Conservation (phyloP, 2,113 vertebrate species). For the Tringa solitaria region DNA sequence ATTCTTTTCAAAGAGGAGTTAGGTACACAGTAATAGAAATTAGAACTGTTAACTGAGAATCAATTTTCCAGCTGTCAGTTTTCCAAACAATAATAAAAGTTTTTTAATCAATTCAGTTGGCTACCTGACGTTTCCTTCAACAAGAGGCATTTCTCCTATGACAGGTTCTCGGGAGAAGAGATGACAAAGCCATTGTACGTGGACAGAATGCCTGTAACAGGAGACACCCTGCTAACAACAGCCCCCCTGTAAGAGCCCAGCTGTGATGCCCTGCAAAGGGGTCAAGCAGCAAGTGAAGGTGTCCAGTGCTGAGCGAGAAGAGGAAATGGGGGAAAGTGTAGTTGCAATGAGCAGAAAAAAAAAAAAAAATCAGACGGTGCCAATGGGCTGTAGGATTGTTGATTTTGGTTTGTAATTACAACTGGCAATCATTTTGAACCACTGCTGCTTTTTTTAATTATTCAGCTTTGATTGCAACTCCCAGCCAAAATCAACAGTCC, state of each 20-base stretch:
- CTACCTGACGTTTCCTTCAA: background rate
- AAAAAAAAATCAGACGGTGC: background rate
- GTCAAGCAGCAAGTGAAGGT: background rate
- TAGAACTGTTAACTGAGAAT: background rate
- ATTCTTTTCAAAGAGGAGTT: background rate
- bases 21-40: background rate
- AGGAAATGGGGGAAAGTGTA: background rate
- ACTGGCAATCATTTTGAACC: conserved; percentile 15
- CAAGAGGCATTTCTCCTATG: background rate
- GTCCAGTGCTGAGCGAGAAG: background rate
- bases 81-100: background rate
- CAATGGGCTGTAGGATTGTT: background rate
- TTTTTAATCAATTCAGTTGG: background rate
- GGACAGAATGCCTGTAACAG: background rate
- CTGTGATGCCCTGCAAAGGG: background rate
- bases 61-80: conserved; percentile 13
- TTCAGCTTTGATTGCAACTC: conserved; percentile 17
- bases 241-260: background rate
- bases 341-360: background rate
- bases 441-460: conserved; percentile 19
- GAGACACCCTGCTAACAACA: background rate
- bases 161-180: background rate
- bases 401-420: conserved; percentile 36
- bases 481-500: conserved; percentile 41
- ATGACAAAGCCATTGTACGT: background rate